These are phyloP conservation scores for Oxyscelio sp. DNA, from an alignment of 2,888 invertebrate species.

Conservation along the genomic window DNA sequence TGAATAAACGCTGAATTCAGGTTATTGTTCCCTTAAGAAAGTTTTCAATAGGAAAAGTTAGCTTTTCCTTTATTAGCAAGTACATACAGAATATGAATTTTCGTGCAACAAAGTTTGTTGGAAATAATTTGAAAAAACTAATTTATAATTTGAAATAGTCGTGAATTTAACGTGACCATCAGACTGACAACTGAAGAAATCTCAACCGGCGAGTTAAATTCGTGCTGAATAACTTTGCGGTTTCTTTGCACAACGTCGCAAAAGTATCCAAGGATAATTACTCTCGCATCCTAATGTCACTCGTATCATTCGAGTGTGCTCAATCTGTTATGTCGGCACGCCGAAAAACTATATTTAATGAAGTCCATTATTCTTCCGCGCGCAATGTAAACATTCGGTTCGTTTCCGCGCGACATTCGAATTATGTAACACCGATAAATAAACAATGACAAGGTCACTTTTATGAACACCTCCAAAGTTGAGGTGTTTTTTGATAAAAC, in stretches of 20 bases:
- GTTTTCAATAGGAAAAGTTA: too few species aligned
- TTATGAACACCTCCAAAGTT: conserved; percentile 3
- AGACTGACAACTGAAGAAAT: background rate
- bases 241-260: background rate
- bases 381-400: conserved; percentile 25
- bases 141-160: too few species aligned
- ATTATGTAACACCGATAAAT: conserved; percentile 24
- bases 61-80: too few species aligned
- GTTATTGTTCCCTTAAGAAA: too few species aligned
- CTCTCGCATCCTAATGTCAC: background rate
- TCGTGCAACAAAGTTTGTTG: too few species aligned
- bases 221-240: background rate
- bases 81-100: too few species aligned
- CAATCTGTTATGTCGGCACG: conserved; percentile 9
- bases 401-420: conserved; percentile 7
- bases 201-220: background rate
- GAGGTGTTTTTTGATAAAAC: conserved; percentile 8
- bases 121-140: too few species aligned
- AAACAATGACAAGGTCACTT: conserved; percentile 37
- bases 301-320: conserved; percentile 19
- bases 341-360: conserved; percentile 35
- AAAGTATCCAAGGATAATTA: conserved; percentile 18
- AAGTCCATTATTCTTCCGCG: conserved; percentile 31
- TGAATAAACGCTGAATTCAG: too few species aligned
- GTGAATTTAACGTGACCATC: too few species aligned